These are phyloP conservation scores for Pseudonaja textilis DNA, from an alignment of 2,113 vertebrate species.

Conservation along the genomic window DNA sequence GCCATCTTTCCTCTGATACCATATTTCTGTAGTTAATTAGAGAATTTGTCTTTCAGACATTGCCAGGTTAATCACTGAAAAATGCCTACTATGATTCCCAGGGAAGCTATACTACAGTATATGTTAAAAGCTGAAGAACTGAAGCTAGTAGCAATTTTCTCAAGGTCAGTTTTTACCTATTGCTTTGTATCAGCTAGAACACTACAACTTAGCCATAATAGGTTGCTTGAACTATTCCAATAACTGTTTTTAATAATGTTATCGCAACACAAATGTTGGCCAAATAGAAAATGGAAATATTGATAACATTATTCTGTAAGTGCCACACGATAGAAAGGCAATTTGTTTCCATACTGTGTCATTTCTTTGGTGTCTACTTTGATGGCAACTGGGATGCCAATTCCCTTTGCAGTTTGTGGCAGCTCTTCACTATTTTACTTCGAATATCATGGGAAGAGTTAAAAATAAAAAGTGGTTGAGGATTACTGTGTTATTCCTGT, in stretches of 20 bases:
- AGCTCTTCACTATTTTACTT: not conserved
- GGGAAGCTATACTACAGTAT: not conserved
- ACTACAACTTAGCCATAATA: not conserved
- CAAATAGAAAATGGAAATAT: not conserved
- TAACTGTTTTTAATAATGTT: not conserved
- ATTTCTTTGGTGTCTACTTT: not conserved
- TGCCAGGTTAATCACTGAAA: not conserved
- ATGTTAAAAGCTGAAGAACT: not conserved
- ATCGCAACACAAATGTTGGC: not conserved
- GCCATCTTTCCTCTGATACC: not conserved
- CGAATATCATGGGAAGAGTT: not conserved
- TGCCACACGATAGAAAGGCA: not conserved
- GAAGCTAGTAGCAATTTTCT: not conserved
- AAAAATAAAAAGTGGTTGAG: not conserved
- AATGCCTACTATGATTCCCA: not conserved
- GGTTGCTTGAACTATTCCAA: not conserved
- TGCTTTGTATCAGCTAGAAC: not conserved
- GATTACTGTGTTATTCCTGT: not conserved
- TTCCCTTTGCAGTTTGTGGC: not conserved
- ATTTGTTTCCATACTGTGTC: not conserved
- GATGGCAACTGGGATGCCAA: not conserved
- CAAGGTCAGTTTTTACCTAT: not conserved
- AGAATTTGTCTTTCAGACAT: not conserved
- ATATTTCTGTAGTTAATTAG: not conserved
- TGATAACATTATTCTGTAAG: not conserved